phyloP scores from a whole-genome alignment of 2,113 vertebrate genomes.

The Brachypteracias leptosomus region DNA sequence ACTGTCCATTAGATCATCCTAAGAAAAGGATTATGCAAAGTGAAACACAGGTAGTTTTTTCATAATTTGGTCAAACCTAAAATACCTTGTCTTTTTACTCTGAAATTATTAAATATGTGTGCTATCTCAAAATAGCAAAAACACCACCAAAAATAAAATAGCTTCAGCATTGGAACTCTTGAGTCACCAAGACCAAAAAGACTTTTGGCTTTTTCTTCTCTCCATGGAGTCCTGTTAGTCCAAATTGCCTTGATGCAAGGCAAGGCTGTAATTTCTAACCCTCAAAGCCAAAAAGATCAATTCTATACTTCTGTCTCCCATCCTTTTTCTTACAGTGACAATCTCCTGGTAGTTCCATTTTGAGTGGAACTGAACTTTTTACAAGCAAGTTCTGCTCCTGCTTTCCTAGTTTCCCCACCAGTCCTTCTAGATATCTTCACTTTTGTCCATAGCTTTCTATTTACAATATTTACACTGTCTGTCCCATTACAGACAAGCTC shows the following conservation, averaged over 20 bases:
- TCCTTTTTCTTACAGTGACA: neutral
- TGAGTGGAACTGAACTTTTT: neutral
- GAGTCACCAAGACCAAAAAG: neutral
- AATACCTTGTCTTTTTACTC: neutral
- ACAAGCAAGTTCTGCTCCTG: neutral
- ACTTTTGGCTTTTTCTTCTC: neutral
- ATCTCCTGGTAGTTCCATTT: neutral
- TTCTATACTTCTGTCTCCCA: neutral
- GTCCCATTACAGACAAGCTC: neutral
- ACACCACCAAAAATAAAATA: neutral
- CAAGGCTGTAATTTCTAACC: neutral
- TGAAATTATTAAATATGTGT: neutral
- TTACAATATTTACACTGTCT: neutral
- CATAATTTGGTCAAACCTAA: neutral
- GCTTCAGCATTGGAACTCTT: neutral
- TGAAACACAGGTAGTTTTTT: neutral
- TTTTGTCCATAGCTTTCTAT: neutral
- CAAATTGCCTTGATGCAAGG: neutral
- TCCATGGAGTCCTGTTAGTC: neutral
- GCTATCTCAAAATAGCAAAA: neutral
- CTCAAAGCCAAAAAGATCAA: neutral
- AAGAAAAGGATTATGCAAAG: neutral
- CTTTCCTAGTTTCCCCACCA: neutral
- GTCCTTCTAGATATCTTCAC: neutral
- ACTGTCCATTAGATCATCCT: neutral